These are phyloP conservation scores for Odontomachus brunneus DNA, from an alignment of 1,140 invertebrate species.

Conservation along the genomic window DNA sequence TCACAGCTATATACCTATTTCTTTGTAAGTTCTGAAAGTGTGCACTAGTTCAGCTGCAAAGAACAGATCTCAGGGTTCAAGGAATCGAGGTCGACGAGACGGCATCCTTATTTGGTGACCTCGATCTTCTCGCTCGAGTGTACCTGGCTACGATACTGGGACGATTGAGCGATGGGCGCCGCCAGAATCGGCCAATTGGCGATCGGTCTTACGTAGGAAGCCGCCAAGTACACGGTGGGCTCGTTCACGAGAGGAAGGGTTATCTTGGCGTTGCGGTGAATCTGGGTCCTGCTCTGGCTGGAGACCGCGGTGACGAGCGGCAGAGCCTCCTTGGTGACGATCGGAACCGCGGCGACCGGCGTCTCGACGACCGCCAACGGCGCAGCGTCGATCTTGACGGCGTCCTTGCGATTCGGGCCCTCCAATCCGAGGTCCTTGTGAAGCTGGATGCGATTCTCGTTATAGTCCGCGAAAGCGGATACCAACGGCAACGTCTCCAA, in stretches of 20 bases:
- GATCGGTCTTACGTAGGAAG: conserved; percentile 25
- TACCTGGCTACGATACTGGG: conserved; percentile 40
- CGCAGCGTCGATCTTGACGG: conserved; percentile 54
- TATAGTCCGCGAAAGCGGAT: conserved; percentile 20
- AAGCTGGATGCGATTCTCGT: conserved; percentile 63
- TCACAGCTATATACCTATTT: no score
- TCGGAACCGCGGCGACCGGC: neutral
- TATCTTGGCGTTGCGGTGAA: conserved; percentile 42
- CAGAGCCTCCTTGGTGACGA: neutral
- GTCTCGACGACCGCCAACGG: conserved; percentile 24
- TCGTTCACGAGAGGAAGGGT: conserved; percentile 1
- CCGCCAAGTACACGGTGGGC: neutral
- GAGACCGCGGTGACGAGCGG: conserved; percentile 37
- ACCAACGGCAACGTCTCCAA: conserved; percentile 27
- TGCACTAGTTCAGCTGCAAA: neutral
- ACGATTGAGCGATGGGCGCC: conserved; percentile 20
- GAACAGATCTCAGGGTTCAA: no score
- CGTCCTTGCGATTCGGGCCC: conserved; percentile 30
- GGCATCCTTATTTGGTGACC: neutral
- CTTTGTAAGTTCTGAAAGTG: no score
- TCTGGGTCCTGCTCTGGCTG: conserved; percentile 49
- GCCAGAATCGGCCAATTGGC: neutral
- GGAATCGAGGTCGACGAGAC: no score
- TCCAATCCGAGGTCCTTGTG: conserved; percentile 61
- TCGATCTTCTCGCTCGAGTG: conserved; percentile 22